These are phyloP conservation scores for Drosophila nigricruria DNA, from an alignment of 2,888 invertebrate species.

Conservation along the genomic window DNA sequence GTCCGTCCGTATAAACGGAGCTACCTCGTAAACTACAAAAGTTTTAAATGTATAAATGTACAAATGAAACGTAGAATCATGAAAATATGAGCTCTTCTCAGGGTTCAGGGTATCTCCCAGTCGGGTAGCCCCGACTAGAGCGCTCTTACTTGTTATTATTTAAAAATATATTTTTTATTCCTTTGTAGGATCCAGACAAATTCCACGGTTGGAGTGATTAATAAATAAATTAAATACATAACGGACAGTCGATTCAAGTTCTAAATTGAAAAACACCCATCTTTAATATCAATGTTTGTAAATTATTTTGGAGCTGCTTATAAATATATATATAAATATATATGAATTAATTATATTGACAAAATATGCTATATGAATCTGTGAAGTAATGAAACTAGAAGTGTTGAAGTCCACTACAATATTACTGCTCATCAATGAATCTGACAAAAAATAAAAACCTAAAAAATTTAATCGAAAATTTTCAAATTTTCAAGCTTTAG, in stretches of 20 bases:
- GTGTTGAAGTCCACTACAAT: neutral
- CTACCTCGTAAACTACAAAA: no score
- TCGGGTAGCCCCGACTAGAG: no score
- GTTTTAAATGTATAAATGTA: no score
- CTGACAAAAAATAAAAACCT: neutral
- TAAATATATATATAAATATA: neutral
- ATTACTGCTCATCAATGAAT: neutral
- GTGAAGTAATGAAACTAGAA: neutral
- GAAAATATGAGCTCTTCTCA: no score
- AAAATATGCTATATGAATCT: neutral
- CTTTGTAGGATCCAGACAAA: conserved; percentile 4
- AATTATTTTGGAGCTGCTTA: neutral
- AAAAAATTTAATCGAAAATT: neutral
- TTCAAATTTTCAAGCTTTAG: neutral
- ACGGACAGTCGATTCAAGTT: neutral
- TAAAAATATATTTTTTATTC: neutral
- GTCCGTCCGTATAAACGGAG: no score
- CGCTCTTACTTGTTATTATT: no score
- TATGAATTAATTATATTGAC: neutral
- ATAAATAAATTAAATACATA: no score
- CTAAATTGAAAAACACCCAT: neutral
- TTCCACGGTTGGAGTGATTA: conserved; percentile 9
- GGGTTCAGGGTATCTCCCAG: no score
- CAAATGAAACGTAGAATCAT: no score
- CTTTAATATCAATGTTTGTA: neutral